phyloP scores from a whole-genome alignment of 2,113 vertebrate species.

The Channa argus region DNA sequence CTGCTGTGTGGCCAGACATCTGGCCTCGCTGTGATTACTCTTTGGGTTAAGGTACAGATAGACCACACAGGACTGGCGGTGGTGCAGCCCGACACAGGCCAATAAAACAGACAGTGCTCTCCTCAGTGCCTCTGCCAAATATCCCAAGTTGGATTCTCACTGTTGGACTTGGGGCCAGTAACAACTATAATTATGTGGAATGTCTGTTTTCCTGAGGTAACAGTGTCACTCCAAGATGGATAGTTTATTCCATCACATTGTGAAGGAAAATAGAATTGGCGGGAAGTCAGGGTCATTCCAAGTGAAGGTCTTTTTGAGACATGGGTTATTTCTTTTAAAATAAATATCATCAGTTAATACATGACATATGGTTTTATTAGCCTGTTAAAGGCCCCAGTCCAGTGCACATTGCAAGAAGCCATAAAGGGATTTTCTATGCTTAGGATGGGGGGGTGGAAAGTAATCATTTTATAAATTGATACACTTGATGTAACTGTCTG shows the following conservation, averaged over 20 bases:
- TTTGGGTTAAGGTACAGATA: slow-evolving; percentile 56
- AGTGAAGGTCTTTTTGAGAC: slow-evolving; percentile 49
- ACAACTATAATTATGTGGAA: slow-evolving; percentile 82
- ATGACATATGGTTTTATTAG: slow-evolving; percentile 51
- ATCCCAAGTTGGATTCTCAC: slow-evolving; percentile 70
- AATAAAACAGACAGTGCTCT: slow-evolving; percentile 64
- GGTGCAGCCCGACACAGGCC: slow-evolving; percentile 55
- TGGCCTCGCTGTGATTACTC: slow-evolving; percentile 64
- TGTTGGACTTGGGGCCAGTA: slow-evolving; percentile 73
- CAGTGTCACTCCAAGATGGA: slow-evolving; percentile 73
- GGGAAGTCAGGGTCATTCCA: slow-evolving; percentile 57
- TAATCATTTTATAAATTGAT: background rate
- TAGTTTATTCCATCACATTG: slow-evolving; percentile 75
- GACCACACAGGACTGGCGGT: slow-evolving; percentile 81
- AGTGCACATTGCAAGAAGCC: slow-evolving; percentile 1
- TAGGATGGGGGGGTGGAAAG: background rate
- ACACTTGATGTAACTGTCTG: too few species aligned
- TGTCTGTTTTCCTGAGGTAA: slow-evolving; percentile 78
- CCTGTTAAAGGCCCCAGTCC: slow-evolving; percentile 23
- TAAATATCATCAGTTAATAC: slow-evolving; percentile 63
- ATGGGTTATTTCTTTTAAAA: slow-evolving; percentile 49
- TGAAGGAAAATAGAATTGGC: slow-evolving; percentile 72
- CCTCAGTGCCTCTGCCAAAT: slow-evolving; percentile 68
- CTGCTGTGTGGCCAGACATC: slow-evolving; percentile 67
- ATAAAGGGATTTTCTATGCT: background rate